A percentile compares a stretch with the other conserved stretches of the same genome.
phyloP scores from a whole-genome alignment of 30 jellyfish, hydroid and myxozoan species.

The Phacellophora camtschatica region DNA sequence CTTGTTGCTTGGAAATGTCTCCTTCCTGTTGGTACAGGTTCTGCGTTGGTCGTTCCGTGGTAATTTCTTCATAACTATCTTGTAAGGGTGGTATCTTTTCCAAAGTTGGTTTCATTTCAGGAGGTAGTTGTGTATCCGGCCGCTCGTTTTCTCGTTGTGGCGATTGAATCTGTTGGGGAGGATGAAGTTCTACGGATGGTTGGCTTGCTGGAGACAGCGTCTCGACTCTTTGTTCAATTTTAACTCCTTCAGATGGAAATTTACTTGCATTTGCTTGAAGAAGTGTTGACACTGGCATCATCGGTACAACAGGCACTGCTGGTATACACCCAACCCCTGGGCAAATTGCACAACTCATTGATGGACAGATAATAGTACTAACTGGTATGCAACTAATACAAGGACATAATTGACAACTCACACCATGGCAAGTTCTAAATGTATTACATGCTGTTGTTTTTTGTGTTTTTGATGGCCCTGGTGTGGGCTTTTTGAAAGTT shows the following conservation, averaged over 20 bases:
- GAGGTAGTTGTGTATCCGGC: too few relatives aligned
- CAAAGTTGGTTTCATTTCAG: too few relatives aligned
- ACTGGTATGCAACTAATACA: conserved; percentile 56
- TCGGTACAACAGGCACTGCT: conserved; percentile 49
- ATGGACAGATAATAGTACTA: conserved; percentile 20
- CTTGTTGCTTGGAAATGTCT: background rate
- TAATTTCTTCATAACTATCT: too few relatives aligned
- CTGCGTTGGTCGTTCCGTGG: background rate
- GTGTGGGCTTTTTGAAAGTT: background rate
- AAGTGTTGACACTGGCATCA: conserved; percentile 43
- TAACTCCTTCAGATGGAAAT: background rate
- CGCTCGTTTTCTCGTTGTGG: too few relatives aligned
- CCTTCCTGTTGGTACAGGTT: background rate
- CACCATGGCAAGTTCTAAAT: conserved; percentile 51
- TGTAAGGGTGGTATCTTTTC: too few relatives aligned
- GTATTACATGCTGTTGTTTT: conserved; percentile 44
- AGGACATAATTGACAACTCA: conserved; percentile 58
- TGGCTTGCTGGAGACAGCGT: too few relatives aligned
- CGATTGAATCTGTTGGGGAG: background rate
- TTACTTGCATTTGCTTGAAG: background rate
- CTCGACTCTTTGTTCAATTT: too few relatives aligned
- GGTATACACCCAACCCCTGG: conserved; percentile 67
- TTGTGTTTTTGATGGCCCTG: background rate
- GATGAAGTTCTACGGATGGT: background rate
- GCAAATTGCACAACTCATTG: conserved; percentile 44